Percentiles rank a stretch among this genome's conserved stretches.
These are phyloP conservation scores for Watsonalla binaria DNA, from an alignment of 2,888 invertebrate genomes.

Conservation along the genomic window DNA sequence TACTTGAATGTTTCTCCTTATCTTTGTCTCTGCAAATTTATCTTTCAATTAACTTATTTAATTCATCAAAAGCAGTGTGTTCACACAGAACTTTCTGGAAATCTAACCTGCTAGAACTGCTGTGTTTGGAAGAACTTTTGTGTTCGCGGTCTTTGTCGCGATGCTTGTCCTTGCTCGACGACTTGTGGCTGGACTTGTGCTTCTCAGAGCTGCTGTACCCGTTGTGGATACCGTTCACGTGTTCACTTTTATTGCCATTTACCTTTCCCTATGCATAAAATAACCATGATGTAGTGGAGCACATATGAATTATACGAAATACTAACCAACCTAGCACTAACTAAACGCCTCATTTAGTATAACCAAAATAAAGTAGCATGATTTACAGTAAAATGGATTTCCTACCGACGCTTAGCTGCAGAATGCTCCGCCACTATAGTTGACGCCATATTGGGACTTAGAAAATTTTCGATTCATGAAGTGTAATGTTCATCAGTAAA, in stretches of 20 bases:
- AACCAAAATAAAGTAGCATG: background rate
- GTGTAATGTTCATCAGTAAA: constrained; percentile 74
- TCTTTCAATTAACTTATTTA: constrained; percentile 9
- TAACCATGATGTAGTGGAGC: constrained; percentile 2
- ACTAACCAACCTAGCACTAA: background rate
- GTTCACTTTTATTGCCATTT: constrained; percentile 78
- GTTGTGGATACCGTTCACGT: constrained; percentile 89
- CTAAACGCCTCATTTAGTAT: background rate
- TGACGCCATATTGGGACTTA: constrained; percentile 95
- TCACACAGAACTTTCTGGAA: constrained; percentile 55
- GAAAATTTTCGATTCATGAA: constrained; percentile 74
- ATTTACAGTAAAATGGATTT: constrained; percentile 4
- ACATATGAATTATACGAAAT: constrained; percentile 9
- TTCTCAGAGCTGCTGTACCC: constrained; percentile 81
- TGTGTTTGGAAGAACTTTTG: constrained; percentile 73
- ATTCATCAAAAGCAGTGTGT: constrained; percentile 9
- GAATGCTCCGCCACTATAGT: constrained; percentile 79
- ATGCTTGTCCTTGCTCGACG: constrained; percentile 83
- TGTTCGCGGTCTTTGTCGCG: constrained; percentile 82
- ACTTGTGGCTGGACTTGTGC: constrained; percentile 81
- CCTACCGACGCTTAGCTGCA: constrained; percentile 61
- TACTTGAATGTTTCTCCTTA: constrained; percentile 75
- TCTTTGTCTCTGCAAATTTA: constrained; percentile 63
- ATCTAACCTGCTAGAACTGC: constrained; percentile 71
- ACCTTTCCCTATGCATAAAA: constrained; percentile 62